phyloP scores from a whole-genome alignment of 2,113 vertebrate genomes.

The Chrysemys picta region DNA sequence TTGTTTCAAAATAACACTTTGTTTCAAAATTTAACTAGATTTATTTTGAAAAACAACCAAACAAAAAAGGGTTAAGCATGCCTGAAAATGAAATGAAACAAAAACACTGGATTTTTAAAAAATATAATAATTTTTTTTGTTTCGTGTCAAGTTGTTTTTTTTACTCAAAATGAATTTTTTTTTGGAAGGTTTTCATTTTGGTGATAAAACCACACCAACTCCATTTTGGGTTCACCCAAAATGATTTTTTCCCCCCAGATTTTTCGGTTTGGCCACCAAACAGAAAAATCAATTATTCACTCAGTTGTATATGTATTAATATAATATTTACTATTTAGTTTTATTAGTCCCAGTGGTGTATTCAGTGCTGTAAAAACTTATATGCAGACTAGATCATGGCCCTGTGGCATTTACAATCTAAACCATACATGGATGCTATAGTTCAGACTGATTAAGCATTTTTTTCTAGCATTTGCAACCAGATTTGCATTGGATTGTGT shows the following conservation, averaged over 20 bases:
- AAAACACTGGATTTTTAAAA: neutral
- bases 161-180: too few relatives aligned
- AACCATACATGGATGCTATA: neutral
- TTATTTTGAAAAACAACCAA: neutral
- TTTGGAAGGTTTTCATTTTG: neutral
- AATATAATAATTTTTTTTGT: neutral
- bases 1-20: neutral
- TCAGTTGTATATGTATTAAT: neutral
- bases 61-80: neutral
- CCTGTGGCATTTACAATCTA: neutral
- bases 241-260: neutral
- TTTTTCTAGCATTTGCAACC: neutral
- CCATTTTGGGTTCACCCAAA: neutral
- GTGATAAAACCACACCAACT: neutral
- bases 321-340: neutral
- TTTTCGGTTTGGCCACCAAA: neutral
- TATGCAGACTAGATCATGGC: neutral
- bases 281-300: neutral
- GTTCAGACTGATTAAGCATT: neutral
- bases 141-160: neutral
- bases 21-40: neutral
- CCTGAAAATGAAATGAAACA: neutral
- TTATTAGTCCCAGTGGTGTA: neutral
- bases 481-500: rapidly evolving
- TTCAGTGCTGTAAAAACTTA: neutral